Evolutionary conservation across 2,113 vertebrate genomes (phyloP), one percentile per base, ranked within the genome.

Genomic region (Phyllopteryx taeniolatus): DNA sequence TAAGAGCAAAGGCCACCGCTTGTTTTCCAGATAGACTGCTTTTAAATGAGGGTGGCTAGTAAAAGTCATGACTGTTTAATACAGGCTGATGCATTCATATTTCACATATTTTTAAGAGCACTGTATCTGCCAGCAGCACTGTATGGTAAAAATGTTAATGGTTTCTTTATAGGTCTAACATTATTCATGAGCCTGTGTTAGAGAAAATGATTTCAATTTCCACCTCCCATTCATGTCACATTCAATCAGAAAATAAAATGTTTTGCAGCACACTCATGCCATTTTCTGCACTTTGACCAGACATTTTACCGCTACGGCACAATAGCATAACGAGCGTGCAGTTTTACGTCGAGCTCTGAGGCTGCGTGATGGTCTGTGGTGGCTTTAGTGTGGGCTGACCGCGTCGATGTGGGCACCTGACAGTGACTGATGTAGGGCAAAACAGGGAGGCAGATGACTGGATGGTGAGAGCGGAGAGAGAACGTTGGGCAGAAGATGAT

Each of bases 381-480:
- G 71, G 39, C 73, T 81, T 33, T 44, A 53, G 70, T 27, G 17
- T 67, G 17, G 68, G 68, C 75, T 80, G 83, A 83, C 71, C 76
- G 31, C 27, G 67, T 57, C 17, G 68, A 75, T 73, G 64, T 71
- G 74, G 73, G 75, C 60, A 43, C 75, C 74, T 77, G 86, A 87
- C 86, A 84, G 72, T 85, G 86, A 90, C 33, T 63, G 80, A 89
- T 81, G 73, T 70, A 60, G 63, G 75, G 72, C 42, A 68, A 43
- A 77, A 78, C 60, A 46, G 66, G 68, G 68, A 70, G 77, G 72
- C 13, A 35, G 53, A 54, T 43, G 47, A 64, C 2, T 61, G 60
- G 68, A 69, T 54, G 54, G 22, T 60, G 51, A 75, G 66, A 15
- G 51, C 61, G 57, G 22, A n/a, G 42, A 47, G 44, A 70, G 70